phyloP scores from a whole-genome alignment of 2,888 invertebrate genomes.

The Lycocerus yunnanus region DNA sequence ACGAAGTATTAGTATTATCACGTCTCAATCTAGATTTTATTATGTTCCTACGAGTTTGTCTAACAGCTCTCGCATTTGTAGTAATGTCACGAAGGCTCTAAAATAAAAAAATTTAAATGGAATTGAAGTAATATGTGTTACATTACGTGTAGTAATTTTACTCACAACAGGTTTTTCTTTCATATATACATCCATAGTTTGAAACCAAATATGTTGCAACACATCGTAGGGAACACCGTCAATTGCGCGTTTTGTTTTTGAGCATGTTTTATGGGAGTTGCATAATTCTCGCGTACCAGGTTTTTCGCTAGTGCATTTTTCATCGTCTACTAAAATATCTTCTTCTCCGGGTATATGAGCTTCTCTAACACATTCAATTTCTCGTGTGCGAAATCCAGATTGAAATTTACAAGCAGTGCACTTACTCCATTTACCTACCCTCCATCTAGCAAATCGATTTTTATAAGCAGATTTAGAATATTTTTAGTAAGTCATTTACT shows the following conservation, averaged over 20 bases:
- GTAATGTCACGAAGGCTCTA: conserved; percentile 12
- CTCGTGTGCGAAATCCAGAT: conserved; percentile 54
- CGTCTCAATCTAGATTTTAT: conserved; percentile 12
- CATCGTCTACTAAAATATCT: conserved; percentile 54
- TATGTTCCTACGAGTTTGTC: conserved; percentile 10
- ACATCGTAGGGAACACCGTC: conserved; percentile 42
- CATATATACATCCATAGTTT: conserved; percentile 39
- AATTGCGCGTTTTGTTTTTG: conserved; percentile 39
- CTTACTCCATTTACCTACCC: conserved; percentile 66
- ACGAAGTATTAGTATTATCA: background rate
- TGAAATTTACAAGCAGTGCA: conserved; percentile 62
- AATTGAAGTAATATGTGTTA: conserved; percentile 8
- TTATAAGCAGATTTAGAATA: conserved; percentile 10
- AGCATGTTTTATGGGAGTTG: conserved; percentile 48
- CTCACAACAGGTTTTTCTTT: conserved; percentile 24
- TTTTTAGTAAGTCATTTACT: conserved; percentile 46
- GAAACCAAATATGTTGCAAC: conserved; percentile 47
- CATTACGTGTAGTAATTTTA: background rate
- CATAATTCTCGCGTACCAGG: conserved; percentile 51
- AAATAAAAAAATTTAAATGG: conserved; percentile 5
- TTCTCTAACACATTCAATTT: conserved; percentile 58
- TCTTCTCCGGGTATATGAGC: conserved; percentile 54
- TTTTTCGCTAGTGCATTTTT: conserved; percentile 45
- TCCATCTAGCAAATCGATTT: conserved; percentile 58
- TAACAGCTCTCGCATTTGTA: conserved; percentile 4